These are phyloP conservation scores for Ictalurus punctatus DNA, from an alignment of 2,113 vertebrate species.

Conservation along the genomic window DNA sequence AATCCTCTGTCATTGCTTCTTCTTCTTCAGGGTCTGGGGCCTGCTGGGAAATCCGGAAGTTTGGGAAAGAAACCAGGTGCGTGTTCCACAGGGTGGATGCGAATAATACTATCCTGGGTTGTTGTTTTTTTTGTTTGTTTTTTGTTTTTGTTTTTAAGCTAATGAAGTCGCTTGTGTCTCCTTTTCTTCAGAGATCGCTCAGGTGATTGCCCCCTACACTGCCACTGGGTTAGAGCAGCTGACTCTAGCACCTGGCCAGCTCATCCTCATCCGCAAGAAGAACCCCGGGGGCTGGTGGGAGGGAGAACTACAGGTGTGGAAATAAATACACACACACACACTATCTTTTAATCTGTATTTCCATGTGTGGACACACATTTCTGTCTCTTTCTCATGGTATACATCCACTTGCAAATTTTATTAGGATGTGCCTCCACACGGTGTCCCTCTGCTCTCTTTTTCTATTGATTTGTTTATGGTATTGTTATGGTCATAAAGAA, in stretches of 20 bases:
- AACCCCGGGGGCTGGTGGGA: slow-evolving; percentile 99
- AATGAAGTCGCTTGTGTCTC: background rate
- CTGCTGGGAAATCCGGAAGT: slow-evolving; percentile 92
- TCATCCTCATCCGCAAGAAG: slow-evolving; percentile 97
- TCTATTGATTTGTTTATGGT: background rate
- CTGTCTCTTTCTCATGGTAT: background rate
- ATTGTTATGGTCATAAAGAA: background rate
- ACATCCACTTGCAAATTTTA: background rate
- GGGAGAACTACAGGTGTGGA: slow-evolving; percentile 91
- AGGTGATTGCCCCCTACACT: slow-evolving; percentile 93
- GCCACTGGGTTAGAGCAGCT: slow-evolving; percentile 95
- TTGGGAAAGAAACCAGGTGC: slow-evolving; percentile 98
- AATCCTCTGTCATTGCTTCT: background rate
- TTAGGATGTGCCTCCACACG: background rate
- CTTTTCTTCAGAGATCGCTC: slow-evolving; percentile 86
- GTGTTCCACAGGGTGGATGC: slow-evolving; percentile 38
- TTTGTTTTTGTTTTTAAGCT: too few relatives aligned
- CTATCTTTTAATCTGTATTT: background rate
- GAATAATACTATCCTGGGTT: too few relatives aligned
- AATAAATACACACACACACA: slow-evolving; percentile 7
- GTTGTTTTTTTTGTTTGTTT: background rate
- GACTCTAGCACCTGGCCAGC: slow-evolving; percentile 92
- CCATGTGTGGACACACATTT: background rate
- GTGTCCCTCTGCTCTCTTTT: background rate
- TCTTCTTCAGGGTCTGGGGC: slow-evolving; percentile 78